A percentile compares a stretch with the other conserved stretches of the same genome.
Conservation (phyloP, 2,797 vertebrate species). For the Amblyraja radiata region DNA sequence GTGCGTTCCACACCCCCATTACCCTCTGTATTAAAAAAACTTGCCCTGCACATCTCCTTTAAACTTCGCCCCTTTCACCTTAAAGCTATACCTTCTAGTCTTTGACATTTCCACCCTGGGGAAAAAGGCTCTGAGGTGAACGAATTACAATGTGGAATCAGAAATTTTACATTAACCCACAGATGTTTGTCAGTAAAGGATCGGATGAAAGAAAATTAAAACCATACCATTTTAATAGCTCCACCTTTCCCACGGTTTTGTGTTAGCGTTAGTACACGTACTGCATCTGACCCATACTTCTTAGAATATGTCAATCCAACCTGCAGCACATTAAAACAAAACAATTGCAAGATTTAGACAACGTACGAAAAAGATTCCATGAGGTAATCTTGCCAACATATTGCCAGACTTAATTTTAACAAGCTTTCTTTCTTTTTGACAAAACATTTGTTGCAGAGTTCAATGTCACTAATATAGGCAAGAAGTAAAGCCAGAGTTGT, state of each 20-base stretch:
- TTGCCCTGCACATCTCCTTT: no score
- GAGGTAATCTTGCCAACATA: not conserved
- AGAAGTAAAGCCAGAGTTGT: no score
- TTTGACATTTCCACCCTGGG: no score
- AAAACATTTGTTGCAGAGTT: not conserved
- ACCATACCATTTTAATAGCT: conserved; percentile 83
- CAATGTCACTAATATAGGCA: not conserved
- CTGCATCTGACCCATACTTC: conserved; percentile 78
- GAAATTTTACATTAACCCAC: not conserved
- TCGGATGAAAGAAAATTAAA: conserved; percentile 42
- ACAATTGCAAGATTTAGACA: conserved; percentile 44
- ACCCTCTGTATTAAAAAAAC: no score
- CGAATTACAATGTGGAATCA: not conserved
- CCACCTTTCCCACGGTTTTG: conserved; percentile 90
- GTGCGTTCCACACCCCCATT: no score
- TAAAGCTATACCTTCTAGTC: no score
- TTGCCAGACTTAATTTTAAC: not conserved
- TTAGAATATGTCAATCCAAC: conserved; percentile 76
- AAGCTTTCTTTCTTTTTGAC: not conserved
- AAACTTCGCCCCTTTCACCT: no score
- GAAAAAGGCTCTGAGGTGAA: no score
- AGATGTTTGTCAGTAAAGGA: not conserved
- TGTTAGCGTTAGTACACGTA: conserved; percentile 78
- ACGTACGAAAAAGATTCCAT: not conserved
- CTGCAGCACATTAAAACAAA: conserved; percentile 55